A percentile compares a stretch with the other conserved stretches of the same genome.
phyloP scores from a whole-genome alignment of 1,140 invertebrate genomes.

The Episyrphus balteatus region DNA sequence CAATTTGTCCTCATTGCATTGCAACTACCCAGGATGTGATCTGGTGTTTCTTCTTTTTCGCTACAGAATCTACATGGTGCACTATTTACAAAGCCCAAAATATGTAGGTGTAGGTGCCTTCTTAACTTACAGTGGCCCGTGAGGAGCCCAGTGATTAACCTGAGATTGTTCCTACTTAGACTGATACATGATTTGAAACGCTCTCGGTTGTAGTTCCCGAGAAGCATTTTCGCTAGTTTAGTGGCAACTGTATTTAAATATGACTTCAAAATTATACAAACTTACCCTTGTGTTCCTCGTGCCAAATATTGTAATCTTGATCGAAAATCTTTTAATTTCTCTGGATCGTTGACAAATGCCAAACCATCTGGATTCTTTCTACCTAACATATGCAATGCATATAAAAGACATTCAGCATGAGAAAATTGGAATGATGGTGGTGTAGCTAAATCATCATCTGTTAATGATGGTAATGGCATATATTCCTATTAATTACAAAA shows the following conservation, averaged over 20 bases:
- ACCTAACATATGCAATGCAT: conserved; percentile 78
- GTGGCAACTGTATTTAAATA: neutral
- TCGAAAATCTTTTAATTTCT: conserved; percentile 78
- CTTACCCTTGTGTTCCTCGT: conserved; percentile 69
- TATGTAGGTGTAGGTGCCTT: no score
- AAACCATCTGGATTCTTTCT: conserved; percentile 64
- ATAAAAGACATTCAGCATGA: conserved; percentile 86
- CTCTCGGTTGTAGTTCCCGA: no score
- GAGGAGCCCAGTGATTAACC: no score
- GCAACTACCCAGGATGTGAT: no score
- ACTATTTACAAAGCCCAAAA: no score
- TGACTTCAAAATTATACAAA: neutral
- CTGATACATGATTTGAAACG: no score
- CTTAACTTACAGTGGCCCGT: no score
- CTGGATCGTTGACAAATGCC: conserved; percentile 58
- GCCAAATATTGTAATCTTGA: conserved; percentile 85
- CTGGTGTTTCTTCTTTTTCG: no score
- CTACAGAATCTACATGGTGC: no score
- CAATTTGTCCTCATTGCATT: no score
- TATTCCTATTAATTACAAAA: conserved; percentile 55
- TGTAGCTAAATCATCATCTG: conserved; percentile 43
- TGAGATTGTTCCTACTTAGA: no score
- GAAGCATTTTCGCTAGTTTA: neutral
- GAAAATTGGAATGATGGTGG: conserved; percentile 80
- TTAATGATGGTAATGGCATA: conserved; percentile 67